Conservation (phyloP, 2,888 invertebrate genomes). For the Melinaea marsaeus region DNA sequence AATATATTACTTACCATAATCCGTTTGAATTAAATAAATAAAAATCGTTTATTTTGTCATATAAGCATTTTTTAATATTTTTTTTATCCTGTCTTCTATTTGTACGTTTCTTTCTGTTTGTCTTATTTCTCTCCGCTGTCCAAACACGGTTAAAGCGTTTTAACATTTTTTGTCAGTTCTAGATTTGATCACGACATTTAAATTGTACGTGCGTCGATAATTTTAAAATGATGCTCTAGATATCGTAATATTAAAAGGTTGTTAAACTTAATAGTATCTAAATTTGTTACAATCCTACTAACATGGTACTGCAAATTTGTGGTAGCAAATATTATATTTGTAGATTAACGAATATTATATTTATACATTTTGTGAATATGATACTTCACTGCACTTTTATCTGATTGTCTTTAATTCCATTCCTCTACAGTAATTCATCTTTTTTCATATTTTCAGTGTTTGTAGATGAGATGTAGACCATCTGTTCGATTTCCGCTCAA, state of each 20-base stretch:
- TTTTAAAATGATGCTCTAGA: slow-evolving; percentile 1
- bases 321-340: too few species aligned
- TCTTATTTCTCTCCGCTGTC: background rate
- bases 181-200: slow-evolving; percentile 7
- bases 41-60: background rate
- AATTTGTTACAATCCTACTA: background rate
- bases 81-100: background rate
- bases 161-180: slow-evolving; percentile 1
- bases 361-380: too few species aligned
- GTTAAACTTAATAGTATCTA: background rate
- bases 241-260: background rate
- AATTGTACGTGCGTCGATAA: slow-evolving; percentile 5
- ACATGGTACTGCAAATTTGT: too few species aligned
- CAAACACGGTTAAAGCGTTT: slow-evolving; percentile 5
- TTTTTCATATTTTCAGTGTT: too few species aligned
- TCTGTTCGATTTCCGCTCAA: too few species aligned
- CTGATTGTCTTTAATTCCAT: too few species aligned
- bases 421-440: too few species aligned
- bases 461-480: too few species aligned
- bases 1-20: too few species aligned
- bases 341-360: too few species aligned
- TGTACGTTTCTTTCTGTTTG: background rate
- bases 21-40: too few species aligned
- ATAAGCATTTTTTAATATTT: background rate
- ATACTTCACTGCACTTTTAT: too few species aligned